A percentile compares a stretch with the other conserved stretches of the same genome.
phyloP scores from a whole-genome alignment of 2,797 vertebrate species.

The Dipus sagitta region DNA sequence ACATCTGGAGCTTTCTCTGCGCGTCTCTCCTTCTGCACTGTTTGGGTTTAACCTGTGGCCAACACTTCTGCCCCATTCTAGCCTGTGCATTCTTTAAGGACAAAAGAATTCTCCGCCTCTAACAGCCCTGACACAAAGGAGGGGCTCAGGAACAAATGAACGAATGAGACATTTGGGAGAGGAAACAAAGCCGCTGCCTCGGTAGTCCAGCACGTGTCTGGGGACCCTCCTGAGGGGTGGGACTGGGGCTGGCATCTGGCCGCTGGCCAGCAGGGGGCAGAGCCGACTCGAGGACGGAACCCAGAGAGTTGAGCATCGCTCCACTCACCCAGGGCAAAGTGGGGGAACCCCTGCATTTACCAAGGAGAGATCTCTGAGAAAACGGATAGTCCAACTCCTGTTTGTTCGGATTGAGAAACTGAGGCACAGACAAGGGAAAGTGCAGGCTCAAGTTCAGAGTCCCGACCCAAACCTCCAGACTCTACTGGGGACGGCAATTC shows the following conservation, averaged over 20 bases:
- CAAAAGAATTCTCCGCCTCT: neutral
- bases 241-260: neutral
- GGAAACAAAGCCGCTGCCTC: neutral
- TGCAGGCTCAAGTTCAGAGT: neutral
- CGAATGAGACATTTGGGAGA: neutral
- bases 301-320: neutral
- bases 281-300: conserved; percentile 26
- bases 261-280: conserved; percentile 62
- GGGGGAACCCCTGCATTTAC: neutral
- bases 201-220: neutral
- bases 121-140: conserved; percentile 18
- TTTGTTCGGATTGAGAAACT: conserved; percentile 1
- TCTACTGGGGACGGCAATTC: neutral
- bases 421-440: neutral
- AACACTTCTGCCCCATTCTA: neutral
- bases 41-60: neutral
- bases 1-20: neutral
- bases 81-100: neutral
- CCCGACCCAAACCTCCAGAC: neutral
- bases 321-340: neutral
- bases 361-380: neutral
- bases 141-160: neutral
- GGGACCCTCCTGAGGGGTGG: neutral
- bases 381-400: neutral
- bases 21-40: neutral